Conservation (phyloP, 2,113 vertebrate genomes). For the Spea multiplicata region DNA sequence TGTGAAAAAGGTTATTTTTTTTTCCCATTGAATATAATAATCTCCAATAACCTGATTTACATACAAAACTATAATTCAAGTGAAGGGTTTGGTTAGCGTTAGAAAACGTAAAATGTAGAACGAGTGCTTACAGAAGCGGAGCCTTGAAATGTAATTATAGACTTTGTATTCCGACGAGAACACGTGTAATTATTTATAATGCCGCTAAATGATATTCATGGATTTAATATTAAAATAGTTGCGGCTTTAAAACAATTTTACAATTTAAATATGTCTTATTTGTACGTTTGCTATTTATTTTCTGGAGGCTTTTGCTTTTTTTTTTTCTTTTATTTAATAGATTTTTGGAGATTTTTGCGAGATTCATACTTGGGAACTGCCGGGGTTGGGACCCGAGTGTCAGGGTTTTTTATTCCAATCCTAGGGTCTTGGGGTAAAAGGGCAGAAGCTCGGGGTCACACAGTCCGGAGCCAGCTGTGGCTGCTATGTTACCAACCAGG, state of each 20-base stretch:
- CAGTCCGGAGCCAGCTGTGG: too few relatives aligned
- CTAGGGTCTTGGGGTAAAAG: too few relatives aligned
- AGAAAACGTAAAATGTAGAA: slow-evolving; percentile 40
- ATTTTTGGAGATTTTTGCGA: background rate
- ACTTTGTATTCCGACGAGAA: slow-evolving; percentile 40
- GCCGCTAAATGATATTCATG: slow-evolving; percentile 53
- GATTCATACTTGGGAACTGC: too few relatives aligned
- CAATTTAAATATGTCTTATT: slow-evolving; percentile 41
- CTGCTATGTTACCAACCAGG: too few relatives aligned
- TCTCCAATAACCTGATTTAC: slow-evolving; percentile 50
- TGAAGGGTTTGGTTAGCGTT: slow-evolving; percentile 34
- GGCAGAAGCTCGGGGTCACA: too few relatives aligned
- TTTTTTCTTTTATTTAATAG: background rate
- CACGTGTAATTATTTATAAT: slow-evolving; percentile 55
- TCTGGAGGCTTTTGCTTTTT: background rate
- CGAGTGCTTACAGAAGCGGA: slow-evolving; percentile 45
- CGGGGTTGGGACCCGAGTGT: too few relatives aligned
- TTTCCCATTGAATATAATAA: slow-evolving; percentile 40
- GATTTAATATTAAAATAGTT: slow-evolving; percentile 39
- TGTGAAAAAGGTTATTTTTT: slow-evolving; percentile 7
- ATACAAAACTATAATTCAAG: slow-evolving; percentile 46
- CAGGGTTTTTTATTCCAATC: too few relatives aligned
- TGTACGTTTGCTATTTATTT: background rate
- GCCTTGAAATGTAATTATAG: slow-evolving; percentile 54
- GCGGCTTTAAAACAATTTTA: slow-evolving; percentile 48